phyloP scores from a whole-genome alignment of 2,797 vertebrate genomes.

The Corythornis leucogaster region DNA sequence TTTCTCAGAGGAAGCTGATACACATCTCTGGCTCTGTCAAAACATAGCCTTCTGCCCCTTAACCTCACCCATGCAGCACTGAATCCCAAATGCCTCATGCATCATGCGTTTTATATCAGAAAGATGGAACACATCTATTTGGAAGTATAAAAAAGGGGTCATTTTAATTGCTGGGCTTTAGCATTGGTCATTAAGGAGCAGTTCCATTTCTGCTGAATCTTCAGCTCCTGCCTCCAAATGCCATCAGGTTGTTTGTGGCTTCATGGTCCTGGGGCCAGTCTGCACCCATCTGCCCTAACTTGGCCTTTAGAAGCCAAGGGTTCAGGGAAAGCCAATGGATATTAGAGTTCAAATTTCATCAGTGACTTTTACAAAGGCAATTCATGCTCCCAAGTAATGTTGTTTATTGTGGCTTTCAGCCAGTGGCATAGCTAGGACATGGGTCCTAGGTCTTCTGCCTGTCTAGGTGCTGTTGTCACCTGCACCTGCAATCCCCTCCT shows the following conservation, averaged over 20 bases:
- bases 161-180: neutral
- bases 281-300: neutral
- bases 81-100: neutral
- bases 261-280: neutral
- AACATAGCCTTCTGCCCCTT: neutral
- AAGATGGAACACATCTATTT: neutral
- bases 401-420: neutral
- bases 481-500: neutral
- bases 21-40: neutral
- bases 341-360: neutral
- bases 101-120: neutral
- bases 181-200: neutral
- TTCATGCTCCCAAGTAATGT: neutral
- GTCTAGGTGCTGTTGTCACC: neutral
- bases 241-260: neutral
- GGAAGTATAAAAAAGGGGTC: neutral
- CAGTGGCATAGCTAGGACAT: neutral
- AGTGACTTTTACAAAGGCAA: neutral
- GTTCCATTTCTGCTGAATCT: neutral
- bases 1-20: neutral
- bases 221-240: neutral
- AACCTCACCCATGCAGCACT: neutral
- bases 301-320: neutral
- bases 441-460: neutral
- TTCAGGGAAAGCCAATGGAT: neutral